Percentiles rank a stretch among this genome's conserved stretches.
phyloP scores from a whole-genome alignment of 2,113 vertebrate genomes.

The Pseudopodoces humilis region DNA sequence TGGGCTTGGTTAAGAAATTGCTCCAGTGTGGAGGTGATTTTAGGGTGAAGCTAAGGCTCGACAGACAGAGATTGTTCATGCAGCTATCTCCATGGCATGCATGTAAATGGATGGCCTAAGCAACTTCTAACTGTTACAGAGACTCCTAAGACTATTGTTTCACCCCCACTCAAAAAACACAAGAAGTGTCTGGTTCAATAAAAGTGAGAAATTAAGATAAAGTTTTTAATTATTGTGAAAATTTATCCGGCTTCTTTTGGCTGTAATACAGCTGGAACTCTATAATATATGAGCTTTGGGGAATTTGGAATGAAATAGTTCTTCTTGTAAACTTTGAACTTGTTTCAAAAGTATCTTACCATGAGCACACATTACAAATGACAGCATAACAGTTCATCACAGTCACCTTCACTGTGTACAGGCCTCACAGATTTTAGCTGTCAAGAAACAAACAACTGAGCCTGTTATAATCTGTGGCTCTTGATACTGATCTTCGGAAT shows the following conservation, averaged over 20 bases:
- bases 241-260: background rate
- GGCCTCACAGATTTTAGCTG: background rate
- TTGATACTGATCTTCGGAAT: background rate
- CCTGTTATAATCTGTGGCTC: background rate
- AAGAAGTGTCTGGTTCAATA: background rate
- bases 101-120: background rate
- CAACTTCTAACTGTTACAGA: background rate
- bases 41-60: background rate
- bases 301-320: background rate
- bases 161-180: background rate
- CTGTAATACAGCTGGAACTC: background rate
- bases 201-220: background rate
- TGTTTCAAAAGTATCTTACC: background rate
- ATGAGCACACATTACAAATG: background rate
- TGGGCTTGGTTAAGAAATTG: background rate
- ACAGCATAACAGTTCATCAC: background rate
- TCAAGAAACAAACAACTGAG: background rate
- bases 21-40: background rate
- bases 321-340: background rate
- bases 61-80: background rate
- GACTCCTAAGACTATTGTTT: background rate
- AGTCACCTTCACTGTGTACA: background rate
- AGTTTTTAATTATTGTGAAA: background rate
- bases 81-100: background rate
- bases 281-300: background rate